Conservation (phyloP, 2,113 vertebrate species). For the Aptenodytes patagonicus region DNA sequence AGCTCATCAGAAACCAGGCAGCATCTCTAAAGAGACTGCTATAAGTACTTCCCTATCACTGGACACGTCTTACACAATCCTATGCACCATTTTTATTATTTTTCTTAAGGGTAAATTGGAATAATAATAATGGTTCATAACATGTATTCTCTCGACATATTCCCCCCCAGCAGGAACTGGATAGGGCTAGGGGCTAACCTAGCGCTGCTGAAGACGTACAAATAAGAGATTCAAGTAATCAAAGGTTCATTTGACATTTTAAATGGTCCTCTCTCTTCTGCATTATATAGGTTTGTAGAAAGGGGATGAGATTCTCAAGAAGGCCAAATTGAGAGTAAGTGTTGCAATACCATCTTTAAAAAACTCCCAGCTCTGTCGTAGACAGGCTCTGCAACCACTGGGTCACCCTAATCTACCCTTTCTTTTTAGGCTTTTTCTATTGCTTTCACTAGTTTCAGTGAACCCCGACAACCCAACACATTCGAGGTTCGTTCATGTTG, state of each 20-base stretch:
- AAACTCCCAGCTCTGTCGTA: background rate
- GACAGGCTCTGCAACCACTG: background rate
- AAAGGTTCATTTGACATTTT: background rate
- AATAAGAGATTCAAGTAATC: background rate
- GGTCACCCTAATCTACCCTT: background rate
- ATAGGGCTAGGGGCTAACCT: background rate
- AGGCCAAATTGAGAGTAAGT: background rate
- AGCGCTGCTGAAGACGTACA: background rate
- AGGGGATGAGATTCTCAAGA: background rate
- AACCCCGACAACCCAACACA: background rate
- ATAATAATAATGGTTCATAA: background rate
- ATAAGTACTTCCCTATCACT: background rate
- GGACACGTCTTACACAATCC: background rate
- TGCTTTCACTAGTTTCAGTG: background rate
- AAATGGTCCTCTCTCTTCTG: background rate
- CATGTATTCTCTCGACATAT: background rate
- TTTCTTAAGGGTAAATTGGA: background rate
- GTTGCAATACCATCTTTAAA: background rate
- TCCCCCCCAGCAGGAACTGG: background rate
- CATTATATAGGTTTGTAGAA: background rate
- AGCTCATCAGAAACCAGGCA: background rate
- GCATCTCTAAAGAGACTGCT: background rate
- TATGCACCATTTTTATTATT: background rate
- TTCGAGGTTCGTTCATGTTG: background rate
- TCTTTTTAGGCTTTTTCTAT: background rate